Conservation (phyloP, 2,888 invertebrate species). For the Ctenicera cuprea region DNA sequence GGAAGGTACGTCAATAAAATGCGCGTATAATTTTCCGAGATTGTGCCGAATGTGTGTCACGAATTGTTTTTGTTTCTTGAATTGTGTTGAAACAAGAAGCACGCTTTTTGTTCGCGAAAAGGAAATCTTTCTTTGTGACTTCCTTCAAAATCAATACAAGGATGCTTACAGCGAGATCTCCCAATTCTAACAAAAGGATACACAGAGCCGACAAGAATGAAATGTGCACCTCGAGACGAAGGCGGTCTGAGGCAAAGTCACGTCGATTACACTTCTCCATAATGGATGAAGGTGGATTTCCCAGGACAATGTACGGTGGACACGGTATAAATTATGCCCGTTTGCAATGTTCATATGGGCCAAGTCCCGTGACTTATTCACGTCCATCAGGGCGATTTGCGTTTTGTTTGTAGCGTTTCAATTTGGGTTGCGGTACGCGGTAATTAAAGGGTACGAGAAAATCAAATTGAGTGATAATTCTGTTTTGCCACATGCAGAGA, state of each 20-base stretch:
- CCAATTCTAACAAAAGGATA: constrained; percentile 32
- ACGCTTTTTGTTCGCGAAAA: constrained; percentile 22
- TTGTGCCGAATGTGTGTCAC: constrained; percentile 18
- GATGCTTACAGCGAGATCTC: constrained; percentile 33
- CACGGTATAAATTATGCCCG: constrained; percentile 60
- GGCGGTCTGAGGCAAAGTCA: constrained; percentile 56
- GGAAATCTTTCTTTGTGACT: constrained; percentile 19
- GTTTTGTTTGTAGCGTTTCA: constrained; percentile 45
- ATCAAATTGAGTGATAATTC: constrained; percentile 53
- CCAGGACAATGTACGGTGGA: constrained; percentile 63
- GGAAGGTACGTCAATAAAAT: constrained; percentile 14
- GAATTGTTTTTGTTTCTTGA: constrained; percentile 25
- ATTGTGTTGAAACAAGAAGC: constrained; percentile 20
- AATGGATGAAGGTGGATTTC: constrained; percentile 63
- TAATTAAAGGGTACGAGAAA: constrained; percentile 50
- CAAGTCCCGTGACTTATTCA: constrained; percentile 55
- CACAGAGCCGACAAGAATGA: constrained; percentile 39
- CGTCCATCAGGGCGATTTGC: constrained; percentile 49
- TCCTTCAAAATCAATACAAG: constrained; percentile 29
- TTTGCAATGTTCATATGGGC: constrained; percentile 36
- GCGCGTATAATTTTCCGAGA: constrained; percentile 6
- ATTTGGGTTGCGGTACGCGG: constrained; percentile 36
- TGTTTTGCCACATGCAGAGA: constrained; percentile 36
- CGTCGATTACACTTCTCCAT: constrained; percentile 62
- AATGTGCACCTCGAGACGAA: constrained; percentile 53